Evolutionary conservation across 1,140 invertebrate genomes (phyloP).

Genomic region (Drosophila obscura): DNA sequence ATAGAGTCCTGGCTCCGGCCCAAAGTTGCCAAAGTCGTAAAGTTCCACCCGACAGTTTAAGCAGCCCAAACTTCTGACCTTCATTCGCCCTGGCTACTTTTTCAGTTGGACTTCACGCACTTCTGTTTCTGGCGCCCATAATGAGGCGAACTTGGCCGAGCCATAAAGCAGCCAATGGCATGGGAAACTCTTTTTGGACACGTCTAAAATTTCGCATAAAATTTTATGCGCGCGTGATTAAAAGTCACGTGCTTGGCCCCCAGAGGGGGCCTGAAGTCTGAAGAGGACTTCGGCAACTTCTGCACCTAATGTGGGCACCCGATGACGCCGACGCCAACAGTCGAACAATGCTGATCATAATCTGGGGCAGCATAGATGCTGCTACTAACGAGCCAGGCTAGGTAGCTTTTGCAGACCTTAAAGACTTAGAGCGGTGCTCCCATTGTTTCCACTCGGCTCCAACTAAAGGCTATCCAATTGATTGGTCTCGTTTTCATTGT

Average conservation of each 20-base stretch:
- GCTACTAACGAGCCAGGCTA: conserved; percentile 57
- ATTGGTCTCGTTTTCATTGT: conserved; percentile 68
- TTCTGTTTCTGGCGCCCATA: conserved; percentile 38
- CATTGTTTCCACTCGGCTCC: conserved; percentile 52
- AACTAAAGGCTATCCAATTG: conserved; percentile 64
- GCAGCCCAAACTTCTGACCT: conserved; percentile 47
- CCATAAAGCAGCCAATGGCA: conserved; percentile 3
- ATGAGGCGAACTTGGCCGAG: conserved; percentile 26
- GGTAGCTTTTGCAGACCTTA: conserved; percentile 17
- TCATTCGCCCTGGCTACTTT: conserved; percentile 16
- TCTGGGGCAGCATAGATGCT: conserved; percentile 61
- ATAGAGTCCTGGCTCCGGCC: conserved; percentile 30
- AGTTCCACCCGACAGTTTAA: conserved; percentile 46
- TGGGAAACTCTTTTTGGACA: conserved; percentile 29
- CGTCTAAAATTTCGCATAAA: conserved; percentile 61
- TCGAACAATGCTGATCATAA: conserved; percentile 76
- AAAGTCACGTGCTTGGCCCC: conserved; percentile 76
- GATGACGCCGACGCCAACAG: conserved; percentile 25
- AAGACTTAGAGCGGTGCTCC: conserved; percentile 43
- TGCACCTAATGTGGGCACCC: conserved; percentile 64
- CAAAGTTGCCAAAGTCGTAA: conserved; percentile 64
- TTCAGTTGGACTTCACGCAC: conserved; percentile 45
- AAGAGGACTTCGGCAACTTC: conserved; percentile 29
- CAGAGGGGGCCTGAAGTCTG: background rate
- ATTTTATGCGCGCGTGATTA: conserved; percentile 78